phyloP scores from a whole-genome alignment of 2,113 vertebrate genomes.

The Festucalex cinctus region DNA sequence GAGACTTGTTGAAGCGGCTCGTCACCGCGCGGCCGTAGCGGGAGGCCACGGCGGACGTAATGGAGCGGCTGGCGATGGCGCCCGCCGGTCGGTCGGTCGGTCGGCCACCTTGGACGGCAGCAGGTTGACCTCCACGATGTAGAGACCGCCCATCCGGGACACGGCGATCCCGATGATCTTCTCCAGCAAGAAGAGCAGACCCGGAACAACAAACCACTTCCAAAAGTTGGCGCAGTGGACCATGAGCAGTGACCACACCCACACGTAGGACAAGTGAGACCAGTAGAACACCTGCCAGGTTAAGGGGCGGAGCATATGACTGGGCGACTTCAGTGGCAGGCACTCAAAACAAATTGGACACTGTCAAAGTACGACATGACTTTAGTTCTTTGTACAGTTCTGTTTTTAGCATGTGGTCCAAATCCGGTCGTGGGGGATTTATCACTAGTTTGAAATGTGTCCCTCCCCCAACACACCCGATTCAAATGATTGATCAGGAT shows the following conservation, averaged over 20 bases:
- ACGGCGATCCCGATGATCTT: slow-evolving; percentile 73
- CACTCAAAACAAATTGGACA: background rate
- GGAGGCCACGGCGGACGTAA: background rate
- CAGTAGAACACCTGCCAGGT: slow-evolving; percentile 84
- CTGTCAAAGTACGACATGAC: background rate
- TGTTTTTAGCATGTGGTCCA: too few relatives aligned
- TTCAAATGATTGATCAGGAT: too few relatives aligned
- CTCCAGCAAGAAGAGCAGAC: slow-evolving; percentile 79
- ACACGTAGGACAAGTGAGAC: slow-evolving; percentile 84
- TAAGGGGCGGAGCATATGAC: background rate
- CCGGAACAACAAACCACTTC: slow-evolving; percentile 86
- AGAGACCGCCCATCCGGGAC: slow-evolving; percentile 71
- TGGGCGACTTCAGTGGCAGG: background rate
- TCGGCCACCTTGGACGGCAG: slow-evolving; percentile 83
- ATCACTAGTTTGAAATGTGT: too few relatives aligned
- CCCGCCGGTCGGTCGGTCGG: background rate
- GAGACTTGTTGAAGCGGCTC: background rate
- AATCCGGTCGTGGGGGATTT: too few relatives aligned
- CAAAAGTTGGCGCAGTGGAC: slow-evolving; percentile 87
- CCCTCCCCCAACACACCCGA: too few relatives aligned
- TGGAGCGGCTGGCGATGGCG: background rate
- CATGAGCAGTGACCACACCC: slow-evolving; percentile 81
- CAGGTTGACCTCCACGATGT: slow-evolving; percentile 81
- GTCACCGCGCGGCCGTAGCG: background rate
- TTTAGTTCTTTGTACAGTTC: too few relatives aligned